These are phyloP conservation scores for Numenius phaeopus DNA, from an alignment of 2,797 vertebrate genomes.

Conservation along the genomic window DNA sequence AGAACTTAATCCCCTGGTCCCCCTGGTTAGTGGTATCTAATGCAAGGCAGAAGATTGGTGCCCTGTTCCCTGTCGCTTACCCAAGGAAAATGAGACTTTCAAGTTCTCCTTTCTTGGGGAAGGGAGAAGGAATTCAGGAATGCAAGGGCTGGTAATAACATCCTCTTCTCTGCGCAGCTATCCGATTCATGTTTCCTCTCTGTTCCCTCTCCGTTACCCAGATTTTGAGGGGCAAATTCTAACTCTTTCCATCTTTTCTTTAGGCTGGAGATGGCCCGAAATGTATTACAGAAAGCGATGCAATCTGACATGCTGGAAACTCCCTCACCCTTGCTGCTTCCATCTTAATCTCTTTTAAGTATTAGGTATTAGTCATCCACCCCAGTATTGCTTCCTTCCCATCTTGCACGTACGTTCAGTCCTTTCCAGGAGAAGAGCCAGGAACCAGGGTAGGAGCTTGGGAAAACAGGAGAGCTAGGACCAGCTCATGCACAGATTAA, in stretches of 20 bases:
- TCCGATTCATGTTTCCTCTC: background rate
- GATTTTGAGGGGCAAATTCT: background rate
- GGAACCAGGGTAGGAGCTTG: background rate
- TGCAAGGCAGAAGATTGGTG: rapidly evolving
- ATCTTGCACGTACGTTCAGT: background rate
- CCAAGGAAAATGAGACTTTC: background rate
- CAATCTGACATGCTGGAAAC: background rate
- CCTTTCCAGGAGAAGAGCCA: conserved; percentile 10
- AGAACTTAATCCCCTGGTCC: background rate
- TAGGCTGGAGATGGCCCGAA: background rate
- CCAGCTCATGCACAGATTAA: background rate
- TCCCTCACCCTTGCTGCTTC: background rate
- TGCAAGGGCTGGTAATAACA: background rate
- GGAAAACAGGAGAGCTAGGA: background rate
- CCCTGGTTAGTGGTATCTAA: background rate
- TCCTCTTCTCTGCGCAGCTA: background rate
- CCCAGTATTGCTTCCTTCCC: background rate
- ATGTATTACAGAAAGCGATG: background rate
- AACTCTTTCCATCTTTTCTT: background rate
- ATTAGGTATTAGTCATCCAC: conserved; percentile 49
- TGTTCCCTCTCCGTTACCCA: background rate
- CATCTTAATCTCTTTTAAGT: conserved; percentile 23
- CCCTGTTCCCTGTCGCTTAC: background rate
- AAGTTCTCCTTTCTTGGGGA: background rate
- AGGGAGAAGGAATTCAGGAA: background rate